Evolutionary conservation across 2,113 vertebrate genomes (phyloP).

Genomic region (Sciurus niger): DNA sequence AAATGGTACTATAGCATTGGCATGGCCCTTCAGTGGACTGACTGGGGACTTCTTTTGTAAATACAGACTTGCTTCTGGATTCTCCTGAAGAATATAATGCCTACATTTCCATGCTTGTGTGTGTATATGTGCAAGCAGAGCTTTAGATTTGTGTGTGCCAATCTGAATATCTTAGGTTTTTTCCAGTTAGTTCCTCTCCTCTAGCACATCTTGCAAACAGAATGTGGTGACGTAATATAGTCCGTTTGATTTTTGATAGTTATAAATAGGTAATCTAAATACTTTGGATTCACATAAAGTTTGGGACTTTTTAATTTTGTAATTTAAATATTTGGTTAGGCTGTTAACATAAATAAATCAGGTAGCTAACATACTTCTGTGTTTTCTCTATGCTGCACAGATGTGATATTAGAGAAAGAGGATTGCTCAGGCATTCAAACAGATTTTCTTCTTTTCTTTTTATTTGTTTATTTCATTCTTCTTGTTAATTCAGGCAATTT

Average conservation of each 20-base stretch:
- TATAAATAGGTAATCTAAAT: constrained; percentile 47
- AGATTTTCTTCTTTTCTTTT: not conserved
- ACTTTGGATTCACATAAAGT: constrained; percentile 18
- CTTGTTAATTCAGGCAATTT: not conserved
- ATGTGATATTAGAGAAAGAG: not conserved
- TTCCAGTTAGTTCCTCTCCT: constrained; percentile 22
- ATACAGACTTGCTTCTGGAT: not conserved
- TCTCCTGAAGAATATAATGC: not conserved
- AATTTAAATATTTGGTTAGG: constrained; percentile 25
- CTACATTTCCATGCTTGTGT: not conserved
- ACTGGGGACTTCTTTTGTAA: not conserved
- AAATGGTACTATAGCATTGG: not conserved
- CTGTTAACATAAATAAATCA: constrained; percentile 47
- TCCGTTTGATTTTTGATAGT: constrained; percentile 29
- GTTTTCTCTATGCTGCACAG: not conserved
- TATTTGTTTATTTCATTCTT: not conserved
- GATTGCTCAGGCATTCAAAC: not conserved
- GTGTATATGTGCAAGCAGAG: not conserved
- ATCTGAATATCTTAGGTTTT: not conserved
- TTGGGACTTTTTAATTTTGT: constrained; percentile 38
- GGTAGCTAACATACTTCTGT: not conserved
- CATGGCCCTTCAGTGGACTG: not conserved
- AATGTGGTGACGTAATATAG: constrained; percentile 1
- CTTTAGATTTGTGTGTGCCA: constrained; percentile 40
- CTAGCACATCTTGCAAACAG: constrained; percentile 23